Evolutionary conservation across 1,140 invertebrate genomes (phyloP), one percentile per base, ranked within the genome.

Genomic region (Amphibalanus amphitrite): DNA sequence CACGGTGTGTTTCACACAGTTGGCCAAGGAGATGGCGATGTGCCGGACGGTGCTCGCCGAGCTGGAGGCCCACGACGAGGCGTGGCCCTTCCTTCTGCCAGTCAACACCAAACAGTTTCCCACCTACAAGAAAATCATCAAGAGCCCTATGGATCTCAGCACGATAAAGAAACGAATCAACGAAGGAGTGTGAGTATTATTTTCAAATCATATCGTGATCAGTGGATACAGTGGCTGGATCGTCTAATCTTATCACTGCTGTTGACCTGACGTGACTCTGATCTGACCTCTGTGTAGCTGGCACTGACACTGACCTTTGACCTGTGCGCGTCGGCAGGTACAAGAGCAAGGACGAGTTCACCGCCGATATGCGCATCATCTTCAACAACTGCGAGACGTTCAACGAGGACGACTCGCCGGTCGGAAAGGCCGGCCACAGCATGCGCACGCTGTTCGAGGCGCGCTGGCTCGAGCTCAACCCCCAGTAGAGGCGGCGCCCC

Each of bases 71-170:
- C 92, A 96, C 82, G 92, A 96, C 78, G 91, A 95, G 82, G 90
- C 93, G 25, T 97, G 93, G 93, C 93, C 94, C 69, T 98, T 98
- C 83, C 85, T 96, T 67, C 82, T 92, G 69, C 94, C 95, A 0
- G 95, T 98, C 38, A 97, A 97, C 82, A 97, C 94, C 68, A 95
- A 96, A 83, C 90, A 94, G 82, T 94, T 96, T 82, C 94, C 94
- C 69, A 95, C 95, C 75, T 98, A 98, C 84, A 91, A 92, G 82
- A 95, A 96, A 72, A 78, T 85, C 68, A 97, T 98, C 77, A 92
- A 93, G 81, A 86, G 85, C 73, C 94, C 95, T 69, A 97, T 98
- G 93, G 95, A 98, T 83, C 85, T 97, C 70, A 89, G 89, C 76
- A 93, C 92, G n/a, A 94, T 97, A 76, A 90, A 90, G 79, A 88